phyloP scores from a whole-genome alignment of 2,113 vertebrate genomes.

The Girardinichthys multiradiatus region DNA sequence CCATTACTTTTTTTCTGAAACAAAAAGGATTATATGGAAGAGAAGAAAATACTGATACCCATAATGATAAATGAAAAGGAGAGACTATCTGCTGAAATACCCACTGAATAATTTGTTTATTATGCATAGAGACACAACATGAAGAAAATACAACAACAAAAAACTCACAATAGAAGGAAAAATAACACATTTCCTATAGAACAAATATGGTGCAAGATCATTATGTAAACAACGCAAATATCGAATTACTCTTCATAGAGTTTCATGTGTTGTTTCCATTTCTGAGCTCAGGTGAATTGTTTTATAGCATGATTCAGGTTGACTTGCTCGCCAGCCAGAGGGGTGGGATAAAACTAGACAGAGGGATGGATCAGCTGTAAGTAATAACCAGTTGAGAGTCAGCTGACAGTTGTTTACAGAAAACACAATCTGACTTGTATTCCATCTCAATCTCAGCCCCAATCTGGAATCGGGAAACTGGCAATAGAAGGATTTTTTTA shows the following conservation, averaged over 20 bases:
- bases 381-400: conserved; percentile 34
- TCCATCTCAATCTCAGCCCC: neutral
- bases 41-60: too few species aligned
- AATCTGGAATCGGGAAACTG: neutral
- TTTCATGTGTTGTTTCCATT: neutral
- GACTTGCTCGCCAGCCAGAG: neutral
- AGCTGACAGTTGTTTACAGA: conserved; percentile 27
- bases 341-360: conserved; percentile 34
- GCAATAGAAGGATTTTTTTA: neutral
- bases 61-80: too few species aligned
- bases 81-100: too few species aligned
- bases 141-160: too few species aligned
- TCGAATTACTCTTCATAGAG: neutral
- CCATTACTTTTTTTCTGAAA: too few species aligned
- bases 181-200: too few species aligned
- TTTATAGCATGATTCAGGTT: neutral
- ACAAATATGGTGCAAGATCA: neutral
- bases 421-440: conserved; percentile 9
- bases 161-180: neutral
- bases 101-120: too few species aligned
- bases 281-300: neutral
- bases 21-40: too few species aligned
- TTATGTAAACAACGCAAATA: neutral
- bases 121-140: too few species aligned
- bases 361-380: conserved; percentile 36